Evolutionary conservation across 2,888 invertebrate genomes (phyloP), one percentile per base, ranked within the genome.

Genomic region (Clepsis dumicolana): DNA sequence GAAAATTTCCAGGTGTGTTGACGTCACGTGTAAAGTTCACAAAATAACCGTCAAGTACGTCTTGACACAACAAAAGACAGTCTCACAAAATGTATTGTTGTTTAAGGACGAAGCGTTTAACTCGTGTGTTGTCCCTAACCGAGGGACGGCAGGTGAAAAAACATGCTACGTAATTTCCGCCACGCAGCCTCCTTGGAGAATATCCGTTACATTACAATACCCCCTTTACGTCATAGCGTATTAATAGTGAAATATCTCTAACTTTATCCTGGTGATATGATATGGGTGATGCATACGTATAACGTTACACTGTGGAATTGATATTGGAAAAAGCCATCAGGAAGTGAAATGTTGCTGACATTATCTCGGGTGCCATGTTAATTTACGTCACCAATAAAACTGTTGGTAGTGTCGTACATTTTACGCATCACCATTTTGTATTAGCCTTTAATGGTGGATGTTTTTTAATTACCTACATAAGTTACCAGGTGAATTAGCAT

Each of bases 91-190:
- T 48, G 71, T 73, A 65, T 71, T 75, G 65, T 67, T 70, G 61
- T 56, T 67, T 41, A 29, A 60, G 32, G 61, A 65, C 56, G 38
- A 35, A 10, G 62, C 62, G 60, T 66, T 72, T 71, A 50, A 54
- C 70, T 65, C 41, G 25, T 32, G 25, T 32, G 41, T 71, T 67
- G 65, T 48, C 18, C 64, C 65, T 63, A 18, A 75, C 73, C 73
- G 38, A 64, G 75, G 76, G 75, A 74, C 27, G 48, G 38, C 64
- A 69, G 70, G 74, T 71, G 70, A 73, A 72, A 71, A 72, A 71
- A 72, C 38, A 73, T 67, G 70, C 21, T 66, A 62, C 76, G 70
- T 72, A 71, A 77, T 73, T 72, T 73, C 63, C 72, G 72, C 71
- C 73, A 72, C 70, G 63, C 66, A 65, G 64, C 65, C 72, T 72